These are phyloP conservation scores for Spisula solida DNA, from an alignment of 2,888 invertebrate genomes.

Conservation along the genomic window DNA sequence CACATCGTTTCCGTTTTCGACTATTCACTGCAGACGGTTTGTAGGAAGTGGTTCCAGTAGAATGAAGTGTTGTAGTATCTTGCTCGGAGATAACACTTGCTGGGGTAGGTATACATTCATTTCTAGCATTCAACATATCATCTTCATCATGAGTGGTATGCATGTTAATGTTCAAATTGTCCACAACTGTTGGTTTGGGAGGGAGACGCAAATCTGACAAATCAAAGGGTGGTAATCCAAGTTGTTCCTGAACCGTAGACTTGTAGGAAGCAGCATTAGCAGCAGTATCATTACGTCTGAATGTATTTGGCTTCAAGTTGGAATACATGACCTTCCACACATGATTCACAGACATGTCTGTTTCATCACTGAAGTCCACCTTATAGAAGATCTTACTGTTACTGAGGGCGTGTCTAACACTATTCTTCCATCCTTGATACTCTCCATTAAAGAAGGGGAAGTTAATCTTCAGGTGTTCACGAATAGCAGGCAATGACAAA, in stretches of 20 bases:
- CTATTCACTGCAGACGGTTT: neutral
- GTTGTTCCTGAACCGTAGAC: conserved; percentile 47
- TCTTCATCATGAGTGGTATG: neutral
- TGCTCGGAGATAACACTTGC: neutral
- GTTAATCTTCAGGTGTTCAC: conserved; percentile 66
- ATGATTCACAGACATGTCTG: neutral
- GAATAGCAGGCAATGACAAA: conserved; percentile 72
- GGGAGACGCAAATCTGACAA: neutral
- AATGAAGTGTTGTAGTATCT: neutral
- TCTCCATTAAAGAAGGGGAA: conserved; percentile 78
- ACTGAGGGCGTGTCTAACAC: conserved; percentile 78
- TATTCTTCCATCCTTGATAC: conserved; percentile 78
- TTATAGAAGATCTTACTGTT: conserved; percentile 75
- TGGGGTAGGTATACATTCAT: conserved; percentile 36
- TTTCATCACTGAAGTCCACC: neutral
- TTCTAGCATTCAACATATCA: conserved; percentile 37
- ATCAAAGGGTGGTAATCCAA: conserved; percentile 43
- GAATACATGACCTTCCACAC: conserved; percentile 44
- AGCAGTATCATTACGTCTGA: conserved; percentile 31
- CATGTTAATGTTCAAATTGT: neutral
- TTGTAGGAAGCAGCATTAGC: neutral
- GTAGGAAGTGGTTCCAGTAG: neutral
- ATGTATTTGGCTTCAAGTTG: conserved; percentile 30
- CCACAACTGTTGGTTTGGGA: conserved; percentile 17
- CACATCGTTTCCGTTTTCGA: conserved; percentile 31